Percentiles rank a stretch among this genome's conserved stretches.
These are phyloP conservation scores for Rugalucina vietnamica DNA, from an alignment of 2,888 invertebrate genomes.

Conservation along the genomic window DNA sequence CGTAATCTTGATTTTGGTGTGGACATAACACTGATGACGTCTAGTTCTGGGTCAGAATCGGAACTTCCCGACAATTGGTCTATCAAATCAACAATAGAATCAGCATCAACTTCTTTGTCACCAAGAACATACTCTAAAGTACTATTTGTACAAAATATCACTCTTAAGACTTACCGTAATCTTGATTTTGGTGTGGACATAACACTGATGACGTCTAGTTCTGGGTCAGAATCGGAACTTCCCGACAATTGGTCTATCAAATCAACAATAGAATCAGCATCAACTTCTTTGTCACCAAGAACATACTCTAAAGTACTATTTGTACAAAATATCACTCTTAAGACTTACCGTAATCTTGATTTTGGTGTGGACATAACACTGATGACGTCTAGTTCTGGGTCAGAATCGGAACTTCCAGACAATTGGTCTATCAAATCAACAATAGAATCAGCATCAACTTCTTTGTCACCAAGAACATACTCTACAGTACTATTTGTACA, in stretches of 20 bases:
- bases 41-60: constrained; percentile 96
- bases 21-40: constrained; percentile 98
- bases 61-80: constrained; percentile 98
- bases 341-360: constrained; percentile 89
- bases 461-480: constrained; percentile 78
- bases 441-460: constrained; percentile 78
- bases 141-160: no score
- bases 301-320: no score
- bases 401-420: constrained; percentile 97
- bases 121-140: constrained; percentile 80
- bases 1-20: constrained; percentile 96
- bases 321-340: no score
- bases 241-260: constrained; percentile 97
- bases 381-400: constrained; percentile 95
- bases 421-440: constrained; percentile 97
- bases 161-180: constrained; percentile 86
- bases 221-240: constrained; percentile 97
- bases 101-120: constrained; percentile 76
- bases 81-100: constrained; percentile 90
- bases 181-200: constrained; percentile 99
- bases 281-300: constrained; percentile 74
- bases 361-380: constrained; percentile 98
- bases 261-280: constrained; percentile 88
- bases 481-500: no score
- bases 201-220: constrained; percentile 96